These are phyloP conservation scores for Lophotriccus pileatus DNA, from an alignment of 2,797 vertebrate species.

Conservation along the genomic window DNA sequence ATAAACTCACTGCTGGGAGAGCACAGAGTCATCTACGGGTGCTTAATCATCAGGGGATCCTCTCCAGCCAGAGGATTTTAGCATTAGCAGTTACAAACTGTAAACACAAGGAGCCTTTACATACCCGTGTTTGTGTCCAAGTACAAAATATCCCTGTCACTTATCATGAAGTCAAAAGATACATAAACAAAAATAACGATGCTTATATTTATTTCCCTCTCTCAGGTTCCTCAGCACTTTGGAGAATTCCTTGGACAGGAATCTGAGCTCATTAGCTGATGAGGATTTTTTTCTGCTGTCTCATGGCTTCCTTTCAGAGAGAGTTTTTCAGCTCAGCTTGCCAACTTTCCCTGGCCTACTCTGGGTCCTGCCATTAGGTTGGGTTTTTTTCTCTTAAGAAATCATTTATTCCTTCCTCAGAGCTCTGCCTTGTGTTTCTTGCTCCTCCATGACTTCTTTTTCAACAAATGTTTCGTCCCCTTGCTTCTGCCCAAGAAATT, in stretches of 20 bases:
- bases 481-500: background rate
- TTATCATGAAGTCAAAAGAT: background rate
- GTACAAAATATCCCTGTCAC: slow-evolving; percentile 9
- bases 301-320: slow-evolving; percentile 39
- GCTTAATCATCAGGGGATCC: background rate
- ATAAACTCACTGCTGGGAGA: background rate
- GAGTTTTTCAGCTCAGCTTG: background rate
- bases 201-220: background rate
- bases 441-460: background rate
- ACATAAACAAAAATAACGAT: background rate
- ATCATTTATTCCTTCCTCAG: background rate
- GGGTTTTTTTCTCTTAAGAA: background rate
- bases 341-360: background rate
- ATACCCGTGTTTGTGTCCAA: background rate
- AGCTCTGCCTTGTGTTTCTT: background rate
- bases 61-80: background rate
- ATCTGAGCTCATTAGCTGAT: slow-evolving; percentile 48
- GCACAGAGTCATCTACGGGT: background rate
- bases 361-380: background rate
- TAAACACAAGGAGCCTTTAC: background rate
- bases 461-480: background rate
- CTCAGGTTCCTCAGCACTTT: slow-evolving; percentile 9
- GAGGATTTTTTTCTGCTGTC: slow-evolving; percentile 28
- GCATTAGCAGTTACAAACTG: background rate
- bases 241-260: slow-evolving; percentile 39